These are phyloP conservation scores for Lepidotrigona ventralis DNA, from an alignment of 1,140 invertebrate genomes.

Conservation along the genomic window DNA sequence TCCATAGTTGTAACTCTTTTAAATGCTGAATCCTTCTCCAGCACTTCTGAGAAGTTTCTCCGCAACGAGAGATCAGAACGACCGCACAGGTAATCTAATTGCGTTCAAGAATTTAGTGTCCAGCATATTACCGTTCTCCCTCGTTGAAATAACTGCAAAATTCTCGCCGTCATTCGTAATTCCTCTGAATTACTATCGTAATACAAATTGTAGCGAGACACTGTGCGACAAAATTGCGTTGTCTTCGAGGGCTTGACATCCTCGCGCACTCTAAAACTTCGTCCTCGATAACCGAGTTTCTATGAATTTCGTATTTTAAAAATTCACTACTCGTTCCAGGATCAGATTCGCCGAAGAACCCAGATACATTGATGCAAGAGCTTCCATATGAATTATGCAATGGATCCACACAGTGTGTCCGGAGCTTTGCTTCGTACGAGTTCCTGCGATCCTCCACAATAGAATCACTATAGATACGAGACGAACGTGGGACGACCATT, in stretches of 20 bases:
- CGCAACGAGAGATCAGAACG: neutral
- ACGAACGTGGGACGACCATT: neutral
- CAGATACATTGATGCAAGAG: constrained; percentile 4
- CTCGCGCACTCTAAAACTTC: neutral
- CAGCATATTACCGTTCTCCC: neutral
- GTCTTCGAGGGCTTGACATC: neutral
- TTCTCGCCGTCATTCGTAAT: neutral
- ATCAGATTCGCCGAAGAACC: neutral
- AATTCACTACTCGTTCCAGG: neutral
- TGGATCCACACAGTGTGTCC: constrained; percentile 2
- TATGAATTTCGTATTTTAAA: neutral
- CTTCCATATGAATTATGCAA: constrained; percentile 1
- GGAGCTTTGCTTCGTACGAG: neutral
- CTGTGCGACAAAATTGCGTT: neutral
- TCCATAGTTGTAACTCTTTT: neutral
- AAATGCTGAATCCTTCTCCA: neutral
- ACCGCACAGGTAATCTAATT: neutral
- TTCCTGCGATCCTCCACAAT: neutral
- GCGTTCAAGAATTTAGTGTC: neutral
- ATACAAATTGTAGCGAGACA: no score
- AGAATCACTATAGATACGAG: neutral
- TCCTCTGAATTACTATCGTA: neutral
- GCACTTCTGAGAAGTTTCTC: neutral
- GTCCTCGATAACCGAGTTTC: neutral
- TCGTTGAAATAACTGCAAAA: neutral